Evolutionary conservation across 2,888 invertebrate genomes (phyloP).

Genomic region (Hermodice carunculata): DNA sequence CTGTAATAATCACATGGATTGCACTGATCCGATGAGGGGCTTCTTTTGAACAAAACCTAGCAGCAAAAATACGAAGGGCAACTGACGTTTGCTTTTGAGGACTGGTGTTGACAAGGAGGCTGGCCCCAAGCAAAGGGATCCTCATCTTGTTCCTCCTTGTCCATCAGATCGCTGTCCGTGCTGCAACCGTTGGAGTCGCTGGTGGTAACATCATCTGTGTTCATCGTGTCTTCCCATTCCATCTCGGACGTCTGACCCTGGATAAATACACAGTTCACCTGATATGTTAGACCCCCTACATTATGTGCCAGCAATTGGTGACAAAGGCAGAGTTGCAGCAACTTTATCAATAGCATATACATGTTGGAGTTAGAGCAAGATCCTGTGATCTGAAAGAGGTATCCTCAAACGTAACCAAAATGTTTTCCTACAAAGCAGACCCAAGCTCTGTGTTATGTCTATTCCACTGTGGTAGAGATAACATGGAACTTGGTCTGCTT

Average conservation of each 20-base stretch:
- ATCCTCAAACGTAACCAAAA: too few relatives aligned
- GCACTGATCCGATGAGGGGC: neutral
- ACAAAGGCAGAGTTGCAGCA: too few relatives aligned
- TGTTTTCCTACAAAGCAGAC: too few relatives aligned
- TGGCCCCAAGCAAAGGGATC: constrained; percentile 5
- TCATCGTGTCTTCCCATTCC: constrained; percentile 66
- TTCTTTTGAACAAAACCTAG: neutral
- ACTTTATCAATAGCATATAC: too few relatives aligned
- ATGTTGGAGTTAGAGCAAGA: too few relatives aligned
- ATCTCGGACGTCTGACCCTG: constrained; percentile 51
- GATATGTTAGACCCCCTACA: too few relatives aligned
- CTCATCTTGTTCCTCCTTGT: constrained; percentile 37
- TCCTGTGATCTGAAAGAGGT: too few relatives aligned
- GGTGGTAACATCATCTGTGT: constrained; percentile 54
- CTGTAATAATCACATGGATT: neutral
- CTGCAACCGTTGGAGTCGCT: constrained; percentile 48
- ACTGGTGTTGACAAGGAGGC: neutral
- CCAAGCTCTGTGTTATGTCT: too few relatives aligned
- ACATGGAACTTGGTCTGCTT: too few relatives aligned
- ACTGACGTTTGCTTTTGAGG: constrained; percentile 8
- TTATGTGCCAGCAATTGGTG: too few relatives aligned
- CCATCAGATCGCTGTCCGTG: constrained; percentile 58
- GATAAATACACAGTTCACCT: neutral
- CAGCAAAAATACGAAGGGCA: neutral
- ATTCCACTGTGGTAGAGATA: too few relatives aligned